Evolutionary conservation across 2,888 invertebrate genomes (phyloP), one percentile per base, ranked within the genome.

Genomic region (Brachypalpus laphriformis): DNA sequence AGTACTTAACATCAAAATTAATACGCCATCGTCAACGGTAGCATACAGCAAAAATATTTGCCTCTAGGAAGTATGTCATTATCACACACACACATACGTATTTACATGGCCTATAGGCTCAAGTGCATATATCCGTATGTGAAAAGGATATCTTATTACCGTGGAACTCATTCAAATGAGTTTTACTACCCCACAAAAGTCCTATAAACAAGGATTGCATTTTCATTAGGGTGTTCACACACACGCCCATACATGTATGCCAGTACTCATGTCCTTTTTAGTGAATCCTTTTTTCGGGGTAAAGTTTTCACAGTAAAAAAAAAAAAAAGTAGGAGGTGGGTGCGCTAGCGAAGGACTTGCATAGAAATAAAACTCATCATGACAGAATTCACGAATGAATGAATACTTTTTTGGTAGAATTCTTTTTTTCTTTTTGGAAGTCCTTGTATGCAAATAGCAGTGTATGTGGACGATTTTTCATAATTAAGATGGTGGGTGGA

Each of bases 1-100:
- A 81, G 85, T 75, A 76, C 85, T 81, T 81, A 81, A 81, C 81
- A 85, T 81, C 81, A 71, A 85, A 85, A 75, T 81, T 85, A 85
- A 85, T 85, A 81, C 81, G 81, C 81, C 82, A 85, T 81, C 85
- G 66, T 81, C 80, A 68, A 31, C 37, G 68, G 51, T 57, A 57
- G 49, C 3, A 22, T 18, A 25, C 34, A 18, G 25, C 16, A 49
- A 25, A 20, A 9, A 8, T 66, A 45, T 54, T 22, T 51, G 80
- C 80, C 68, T 57, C 45, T 70, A 80, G 72, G 78, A 83, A 78
- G 83, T 80, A 83, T 83, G 83, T 80, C 83, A 83, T 83, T 83
- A 83, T 57, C 80, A 42, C 59, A 76, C 49, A 68, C 20, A 65
- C 45, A 76, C 66, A 70, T 18, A n/a, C 18, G 28, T n/a, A 28